A percentile compares a stretch with the other conserved stretches of the same genome.
Conservation (phyloP, 2,797 vertebrate genomes). For the Molothrus aeneus region DNA sequence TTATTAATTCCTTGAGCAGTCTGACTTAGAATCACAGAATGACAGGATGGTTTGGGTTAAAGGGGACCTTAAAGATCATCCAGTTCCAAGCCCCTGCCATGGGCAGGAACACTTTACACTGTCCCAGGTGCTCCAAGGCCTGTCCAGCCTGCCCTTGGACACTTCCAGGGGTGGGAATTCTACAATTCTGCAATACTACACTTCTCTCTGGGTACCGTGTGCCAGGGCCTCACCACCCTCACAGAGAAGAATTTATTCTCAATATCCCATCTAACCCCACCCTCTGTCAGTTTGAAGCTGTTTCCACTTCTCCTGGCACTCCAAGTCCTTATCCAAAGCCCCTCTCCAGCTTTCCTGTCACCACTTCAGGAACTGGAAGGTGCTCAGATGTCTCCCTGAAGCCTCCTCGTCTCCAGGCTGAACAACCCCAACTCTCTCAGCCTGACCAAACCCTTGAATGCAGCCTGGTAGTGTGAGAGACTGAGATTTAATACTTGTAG, state of each 20-base stretch:
- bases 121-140: accelerated
- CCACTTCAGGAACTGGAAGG: not conserved
- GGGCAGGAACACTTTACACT: not conserved
- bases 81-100: too few relatives aligned
- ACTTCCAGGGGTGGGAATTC: not conserved
- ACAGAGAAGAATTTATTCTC: not conserved
- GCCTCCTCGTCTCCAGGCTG: not conserved
- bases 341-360: not conserved
- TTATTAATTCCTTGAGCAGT: not conserved
- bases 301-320: not conserved
- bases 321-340: not conserved
- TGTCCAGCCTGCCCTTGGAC: accelerated
- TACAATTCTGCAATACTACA: too few relatives aligned
- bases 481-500: not conserved
- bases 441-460: not conserved
- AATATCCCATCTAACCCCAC: accelerated
- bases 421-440: not conserved
- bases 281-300: not conserved
- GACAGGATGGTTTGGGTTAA: not conserved
- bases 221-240: not conserved
- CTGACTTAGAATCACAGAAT: not conserved
- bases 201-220: not conserved
- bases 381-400: not conserved
- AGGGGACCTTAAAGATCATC: not conserved
- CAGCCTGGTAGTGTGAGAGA: not conserved